Evolutionary conservation across 2,797 vertebrate genomes (phyloP), one percentile per base, ranked within the genome.

Genomic region (Podargus strigoides): DNA sequence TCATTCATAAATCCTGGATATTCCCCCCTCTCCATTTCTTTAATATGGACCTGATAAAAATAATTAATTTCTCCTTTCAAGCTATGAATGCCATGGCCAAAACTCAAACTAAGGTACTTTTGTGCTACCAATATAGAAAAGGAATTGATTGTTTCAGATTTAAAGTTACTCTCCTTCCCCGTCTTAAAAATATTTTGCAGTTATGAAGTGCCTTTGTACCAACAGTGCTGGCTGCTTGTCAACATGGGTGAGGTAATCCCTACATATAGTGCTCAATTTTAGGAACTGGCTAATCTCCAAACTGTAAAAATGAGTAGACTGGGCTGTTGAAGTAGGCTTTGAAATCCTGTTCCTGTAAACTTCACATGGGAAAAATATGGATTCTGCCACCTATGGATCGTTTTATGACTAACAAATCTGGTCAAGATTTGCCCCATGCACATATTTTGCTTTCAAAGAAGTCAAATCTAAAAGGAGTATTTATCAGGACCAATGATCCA

Each of bases 161-260:
- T 74, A 52, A 91, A 47, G 42, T 84, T 75, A 55, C 50, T 85
- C 36, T 89, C 37, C 16, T 84, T 79, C 10, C 30, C 9, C 7
- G 8, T 58, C 53, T 91, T 52, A 72, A 78, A 91, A 87, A 82
- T 85, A 76, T 80, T 93, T 92, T 90, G 37, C 41, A 79, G 44
- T 32, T 28, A 8, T 91, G 44, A 70, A 81, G 60, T 73, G 80
- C 67, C 60, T 94, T 85, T 77, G 76, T 69, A 89, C 86, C 74
- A 94, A 87, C 34, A 58, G 27, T 63, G 13, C 63, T 95, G 94
- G 89, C 87, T 75, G 70, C 68, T 85, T 67, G 76, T 87, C 93
- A 90, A 49, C n/a, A 32, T 10, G 49, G 28, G 30, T 94, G 94
- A 96, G 78, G 89, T 94, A 92, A 94, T 93, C 68, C 58, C 21